phyloP scores from a whole-genome alignment of 1,140 invertebrate species.

The Pseudachorutes palmiensis region DNA sequence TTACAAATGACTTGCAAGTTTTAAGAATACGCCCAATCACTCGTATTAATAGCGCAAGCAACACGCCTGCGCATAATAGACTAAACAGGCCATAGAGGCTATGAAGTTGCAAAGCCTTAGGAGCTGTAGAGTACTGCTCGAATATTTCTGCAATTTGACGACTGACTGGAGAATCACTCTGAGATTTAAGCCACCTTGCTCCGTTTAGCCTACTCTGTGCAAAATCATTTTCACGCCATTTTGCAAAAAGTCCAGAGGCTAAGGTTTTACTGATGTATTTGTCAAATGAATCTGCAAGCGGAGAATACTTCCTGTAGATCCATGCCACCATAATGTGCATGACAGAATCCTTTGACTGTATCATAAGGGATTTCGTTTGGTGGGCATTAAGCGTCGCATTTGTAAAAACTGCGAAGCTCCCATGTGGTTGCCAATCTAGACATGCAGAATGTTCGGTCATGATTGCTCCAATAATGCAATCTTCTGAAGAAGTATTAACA shows the following conservation, averaged over 20 bases:
- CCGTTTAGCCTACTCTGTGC: background rate
- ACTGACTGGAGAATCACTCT: background rate
- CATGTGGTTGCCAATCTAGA: background rate
- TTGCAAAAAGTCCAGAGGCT: background rate
- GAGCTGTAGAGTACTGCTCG: too few species aligned
- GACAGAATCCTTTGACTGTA: background rate
- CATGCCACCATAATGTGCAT: background rate
- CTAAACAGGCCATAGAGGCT: too few species aligned
- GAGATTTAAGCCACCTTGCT: background rate
- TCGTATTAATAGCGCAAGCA: too few species aligned
- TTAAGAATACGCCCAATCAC: too few species aligned
- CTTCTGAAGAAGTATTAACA: conserved; percentile 9
- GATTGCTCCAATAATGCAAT: conserved; percentile 2
- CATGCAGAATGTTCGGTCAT: background rate
- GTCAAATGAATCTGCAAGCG: background rate
- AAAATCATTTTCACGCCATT: background rate
- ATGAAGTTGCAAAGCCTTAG: too few species aligned
- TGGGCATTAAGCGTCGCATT: background rate
- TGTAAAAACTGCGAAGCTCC: background rate
- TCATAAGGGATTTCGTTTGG: background rate
- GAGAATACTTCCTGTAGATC: background rate
- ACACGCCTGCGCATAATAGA: too few species aligned
- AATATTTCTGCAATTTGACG: too few species aligned
- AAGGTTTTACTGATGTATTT: background rate
- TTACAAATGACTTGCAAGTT: too few species aligned